These are phyloP conservation scores for Bombus pascuorum DNA, from an alignment of 1,140 invertebrate genomes.

Conservation along the genomic window DNA sequence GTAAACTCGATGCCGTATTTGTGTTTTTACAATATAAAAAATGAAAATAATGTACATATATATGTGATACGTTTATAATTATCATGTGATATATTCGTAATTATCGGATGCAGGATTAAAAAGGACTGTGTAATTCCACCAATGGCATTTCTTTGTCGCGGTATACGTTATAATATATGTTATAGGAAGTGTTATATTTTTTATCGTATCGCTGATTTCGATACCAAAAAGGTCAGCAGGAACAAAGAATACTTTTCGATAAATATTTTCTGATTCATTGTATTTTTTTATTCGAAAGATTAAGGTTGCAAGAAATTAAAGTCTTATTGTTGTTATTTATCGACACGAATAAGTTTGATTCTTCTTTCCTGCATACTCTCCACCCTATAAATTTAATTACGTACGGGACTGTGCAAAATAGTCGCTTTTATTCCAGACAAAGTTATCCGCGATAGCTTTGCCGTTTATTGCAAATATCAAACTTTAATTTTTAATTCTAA, in stretches of 20 bases:
- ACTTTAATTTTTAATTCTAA: conserved; percentile 33
- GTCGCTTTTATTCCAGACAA: conserved; percentile 14
- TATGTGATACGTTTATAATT: conserved; percentile 62
- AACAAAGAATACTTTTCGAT: conserved; percentile 21
- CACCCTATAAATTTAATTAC: conserved; percentile 1
- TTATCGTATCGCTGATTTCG: conserved; percentile 33
- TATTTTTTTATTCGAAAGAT: not conserved
- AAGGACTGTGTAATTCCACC: conserved; percentile 51
- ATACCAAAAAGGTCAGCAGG: conserved; percentile 11
- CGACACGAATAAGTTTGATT: not conserved
- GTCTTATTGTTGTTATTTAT: not conserved
- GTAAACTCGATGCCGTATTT: conserved; percentile 38
- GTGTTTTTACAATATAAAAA: conserved; percentile 42
- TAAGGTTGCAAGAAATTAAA: too few relatives aligned
- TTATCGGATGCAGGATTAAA: conserved; percentile 38
- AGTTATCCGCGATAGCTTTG: conserved; percentile 4
- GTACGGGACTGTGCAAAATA: conserved; percentile 45
- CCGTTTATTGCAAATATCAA: conserved; percentile 21
- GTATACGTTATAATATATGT: conserved; percentile 5
- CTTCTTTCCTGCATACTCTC: conserved; percentile 35
- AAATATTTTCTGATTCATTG: not conserved
- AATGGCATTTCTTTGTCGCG: conserved; percentile 51
- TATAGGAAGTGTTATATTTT: conserved; percentile 29
- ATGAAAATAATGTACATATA: conserved; percentile 43
- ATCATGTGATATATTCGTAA: conserved; percentile 59